These are phyloP conservation scores for Acipenser oxyrinchus DNA, from an alignment of 2,797 vertebrate species.

Conservation along the genomic window DNA sequence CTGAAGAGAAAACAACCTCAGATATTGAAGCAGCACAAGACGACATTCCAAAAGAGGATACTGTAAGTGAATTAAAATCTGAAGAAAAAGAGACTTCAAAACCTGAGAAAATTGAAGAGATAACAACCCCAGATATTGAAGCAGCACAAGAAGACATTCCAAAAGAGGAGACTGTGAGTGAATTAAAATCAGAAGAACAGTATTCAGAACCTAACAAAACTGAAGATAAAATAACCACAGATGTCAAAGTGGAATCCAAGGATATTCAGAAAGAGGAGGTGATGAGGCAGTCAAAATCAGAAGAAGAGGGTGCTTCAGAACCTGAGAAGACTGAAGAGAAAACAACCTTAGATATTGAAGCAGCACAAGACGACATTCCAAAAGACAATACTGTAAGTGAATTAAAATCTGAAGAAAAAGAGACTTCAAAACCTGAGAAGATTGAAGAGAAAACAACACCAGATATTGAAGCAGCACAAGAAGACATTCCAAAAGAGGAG, in stretches of 20 bases:
- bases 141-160: no score
- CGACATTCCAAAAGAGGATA: no score
- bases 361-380: neutral
- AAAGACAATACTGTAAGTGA: neutral
- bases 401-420: no score
- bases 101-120: neutral
- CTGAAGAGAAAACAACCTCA: no score
- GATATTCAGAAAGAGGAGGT: neutral
- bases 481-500: no score
- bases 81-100: neutral
- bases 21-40: no score
- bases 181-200: no score
- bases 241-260: neutral
- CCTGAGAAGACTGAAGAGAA: neutral
- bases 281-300: neutral
- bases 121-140: no score
- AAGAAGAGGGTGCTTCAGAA: neutral
- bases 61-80: neutral
- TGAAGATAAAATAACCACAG: no score
- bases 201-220: no score
- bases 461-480: no score
- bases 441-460: neutral
- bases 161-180: no score
- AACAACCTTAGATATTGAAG: neutral
- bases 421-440: neutral